Percentiles rank a stretch among this genome's conserved stretches.
These are phyloP conservation scores for Hucho hucho DNA, from an alignment of 2,113 vertebrate species.

Conservation along the genomic window DNA sequence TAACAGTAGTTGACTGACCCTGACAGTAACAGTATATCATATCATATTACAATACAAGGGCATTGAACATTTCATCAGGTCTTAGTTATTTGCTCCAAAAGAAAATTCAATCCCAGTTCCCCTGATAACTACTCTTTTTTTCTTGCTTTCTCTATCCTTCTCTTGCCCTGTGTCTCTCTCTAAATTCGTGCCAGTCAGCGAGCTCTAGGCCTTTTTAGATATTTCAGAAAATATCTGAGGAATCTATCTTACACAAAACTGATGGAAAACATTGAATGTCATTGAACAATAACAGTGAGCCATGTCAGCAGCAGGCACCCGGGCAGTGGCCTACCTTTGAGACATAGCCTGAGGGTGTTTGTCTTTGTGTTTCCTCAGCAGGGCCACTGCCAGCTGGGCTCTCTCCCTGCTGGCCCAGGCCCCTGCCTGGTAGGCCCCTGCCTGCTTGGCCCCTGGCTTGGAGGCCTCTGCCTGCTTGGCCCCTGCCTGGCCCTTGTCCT, in stretches of 20 bases:
- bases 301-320: conserved; percentile 54
- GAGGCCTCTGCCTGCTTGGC: conserved; percentile 42
- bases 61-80: background rate
- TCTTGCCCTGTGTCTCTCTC: background rate
- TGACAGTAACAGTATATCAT: background rate
- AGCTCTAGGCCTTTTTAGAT: conserved; percentile 77
- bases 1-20: background rate
- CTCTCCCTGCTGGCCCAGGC: conserved; percentile 35
- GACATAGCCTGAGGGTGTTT: conserved; percentile 80
- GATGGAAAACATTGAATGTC: conserved; percentile 83
- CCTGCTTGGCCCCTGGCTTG: conserved; percentile 26
- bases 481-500: too few relatives aligned
- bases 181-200: conserved; percentile 33
- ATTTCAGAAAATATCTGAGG: conserved; percentile 77
- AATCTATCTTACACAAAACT: conserved; percentile 82
- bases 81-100: background rate
- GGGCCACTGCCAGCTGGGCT: conserved; percentile 73
- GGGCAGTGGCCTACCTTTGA: conserved; percentile 77
- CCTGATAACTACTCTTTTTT: background rate
- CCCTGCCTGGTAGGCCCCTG: conserved; percentile 8
- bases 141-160: background rate
- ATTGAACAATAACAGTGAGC: conserved; percentile 81
- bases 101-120: background rate
- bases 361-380: conserved; percentile 75
- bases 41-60: background rate